Evolutionary conservation across 2,797 vertebrate genomes (phyloP).

Genomic region (Danio jaintianensis): DNA sequence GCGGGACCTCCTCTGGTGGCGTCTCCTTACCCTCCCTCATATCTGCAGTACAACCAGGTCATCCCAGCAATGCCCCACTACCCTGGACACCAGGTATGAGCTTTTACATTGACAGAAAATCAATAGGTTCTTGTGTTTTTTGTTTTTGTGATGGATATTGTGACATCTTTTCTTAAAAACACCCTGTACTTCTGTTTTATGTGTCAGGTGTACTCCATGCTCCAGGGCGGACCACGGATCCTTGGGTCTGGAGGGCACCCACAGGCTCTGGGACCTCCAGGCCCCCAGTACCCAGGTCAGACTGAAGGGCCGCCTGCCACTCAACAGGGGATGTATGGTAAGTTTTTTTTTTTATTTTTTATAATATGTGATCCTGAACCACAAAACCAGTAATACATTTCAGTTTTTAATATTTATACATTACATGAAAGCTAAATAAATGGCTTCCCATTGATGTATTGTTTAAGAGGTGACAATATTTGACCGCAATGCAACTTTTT

Average conservation of each 20-base stretch:
- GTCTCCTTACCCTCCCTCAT: slow-evolving; percentile 87
- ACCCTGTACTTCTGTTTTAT: neutral
- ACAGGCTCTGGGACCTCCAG: slow-evolving; percentile 86
- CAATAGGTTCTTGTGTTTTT: neutral
- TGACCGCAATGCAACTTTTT: no score
- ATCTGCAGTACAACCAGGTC: slow-evolving; percentile 90
- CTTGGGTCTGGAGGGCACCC: slow-evolving; percentile 87
- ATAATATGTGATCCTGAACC: no score
- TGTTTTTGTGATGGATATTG: no score
- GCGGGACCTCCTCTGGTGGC: slow-evolving; percentile 88
- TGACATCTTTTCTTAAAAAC: neutral
- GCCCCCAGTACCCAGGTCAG: slow-evolving; percentile 85
- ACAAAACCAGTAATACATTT: neutral
- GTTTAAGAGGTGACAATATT: no score
- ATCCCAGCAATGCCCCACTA: slow-evolving; percentile 91
- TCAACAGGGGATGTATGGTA: slow-evolving; percentile 90
- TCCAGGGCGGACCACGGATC: slow-evolving; percentile 88
- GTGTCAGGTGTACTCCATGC: slow-evolving; percentile 85
- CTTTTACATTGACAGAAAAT: neutral
- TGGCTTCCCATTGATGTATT: no score
- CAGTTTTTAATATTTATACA: neutral
- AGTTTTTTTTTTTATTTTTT: no score
- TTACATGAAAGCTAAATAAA: no score
- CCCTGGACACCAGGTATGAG: slow-evolving; percentile 82
- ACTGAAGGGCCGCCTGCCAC: slow-evolving; percentile 86